A percentile compares a stretch with the other conserved stretches of the same genome.
These are phyloP conservation scores for Novumbra hubbsi DNA, from an alignment of 2,797 vertebrate genomes.

Conservation along the genomic window DNA sequence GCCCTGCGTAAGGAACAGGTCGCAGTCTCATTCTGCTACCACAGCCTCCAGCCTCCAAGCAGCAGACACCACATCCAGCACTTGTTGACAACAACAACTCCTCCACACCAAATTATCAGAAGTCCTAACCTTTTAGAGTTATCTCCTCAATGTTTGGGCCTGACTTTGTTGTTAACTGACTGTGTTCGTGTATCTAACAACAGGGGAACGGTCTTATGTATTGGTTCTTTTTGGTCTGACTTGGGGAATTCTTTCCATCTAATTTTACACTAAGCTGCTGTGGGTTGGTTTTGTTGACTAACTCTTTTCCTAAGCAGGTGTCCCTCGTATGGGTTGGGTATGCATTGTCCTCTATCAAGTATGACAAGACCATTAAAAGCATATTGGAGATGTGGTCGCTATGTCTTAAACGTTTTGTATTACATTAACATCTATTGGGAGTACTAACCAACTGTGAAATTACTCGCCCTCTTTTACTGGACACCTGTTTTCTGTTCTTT, in stretches of 20 bases:
- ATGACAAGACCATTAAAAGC: constrained; percentile 25
- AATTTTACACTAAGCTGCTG: constrained; percentile 56
- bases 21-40: constrained; percentile 74
- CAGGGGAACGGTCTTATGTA: constrained; percentile 54
- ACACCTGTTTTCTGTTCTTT: constrained; percentile 66
- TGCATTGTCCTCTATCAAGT: constrained; percentile 32
- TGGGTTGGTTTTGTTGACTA: constrained; percentile 54
- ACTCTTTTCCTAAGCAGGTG: constrained; percentile 36
- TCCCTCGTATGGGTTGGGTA: constrained; percentile 31
- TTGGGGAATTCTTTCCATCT: constrained; percentile 54
- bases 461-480: constrained; percentile 60
- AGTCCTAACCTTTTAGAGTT: constrained; percentile 44
- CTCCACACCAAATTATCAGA: constrained; percentile 43
- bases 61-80: constrained; percentile 81
- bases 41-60: constrained; percentile 73
- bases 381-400: constrained; percentile 35
- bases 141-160: constrained; percentile 38
- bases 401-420: constrained; percentile 28
- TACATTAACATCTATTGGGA: constrained; percentile 38
- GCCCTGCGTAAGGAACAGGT: constrained; percentile 76
- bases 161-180: constrained; percentile 50
- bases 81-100: constrained; percentile 71
- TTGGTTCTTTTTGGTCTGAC: constrained; percentile 54
- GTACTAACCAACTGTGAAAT: constrained; percentile 59
- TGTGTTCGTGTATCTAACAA: constrained; percentile 61